Conservation (phyloP, 1,140 invertebrate genomes). For the Cataglyphis hispanica region DNA sequence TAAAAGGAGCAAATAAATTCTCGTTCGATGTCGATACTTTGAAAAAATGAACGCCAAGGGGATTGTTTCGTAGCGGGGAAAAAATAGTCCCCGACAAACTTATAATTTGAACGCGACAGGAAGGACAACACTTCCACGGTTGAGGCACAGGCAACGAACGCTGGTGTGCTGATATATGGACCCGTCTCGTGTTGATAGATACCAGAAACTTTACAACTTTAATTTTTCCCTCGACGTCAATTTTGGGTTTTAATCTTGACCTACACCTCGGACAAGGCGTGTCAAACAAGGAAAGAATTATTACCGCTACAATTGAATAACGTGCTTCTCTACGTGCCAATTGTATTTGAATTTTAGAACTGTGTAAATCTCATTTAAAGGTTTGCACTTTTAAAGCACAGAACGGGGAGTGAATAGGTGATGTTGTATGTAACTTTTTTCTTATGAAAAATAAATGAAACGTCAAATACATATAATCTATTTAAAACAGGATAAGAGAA, state of each 20-base stretch:
- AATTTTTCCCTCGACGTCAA: constrained; percentile 77
- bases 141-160: constrained; percentile 51
- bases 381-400: not conserved
- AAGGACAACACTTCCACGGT: constrained; percentile 71
- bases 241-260: constrained; percentile 78
- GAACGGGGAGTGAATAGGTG: not conserved
- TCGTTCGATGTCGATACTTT: constrained; percentile 76
- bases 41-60: constrained; percentile 80
- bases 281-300: constrained; percentile 67
- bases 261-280: constrained; percentile 49
- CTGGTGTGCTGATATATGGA: constrained; percentile 80
- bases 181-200: constrained; percentile 79
- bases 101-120: not conserved
- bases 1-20: constrained; percentile 63
- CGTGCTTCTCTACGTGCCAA: constrained; percentile 1
- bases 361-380: constrained; percentile 21
- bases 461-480: not conserved
- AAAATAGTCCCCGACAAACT: constrained; percentile 40
- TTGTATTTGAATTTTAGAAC: constrained; percentile 11
- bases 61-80: constrained; percentile 34
- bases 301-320: constrained; percentile 47
- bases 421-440: not conserved
- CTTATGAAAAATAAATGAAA: not conserved
- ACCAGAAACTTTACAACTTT: constrained; percentile 80
- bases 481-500: not conserved